Evolutionary conservation across 1,140 invertebrate species (phyloP).

Genomic region (Arctopsyche grandis): DNA sequence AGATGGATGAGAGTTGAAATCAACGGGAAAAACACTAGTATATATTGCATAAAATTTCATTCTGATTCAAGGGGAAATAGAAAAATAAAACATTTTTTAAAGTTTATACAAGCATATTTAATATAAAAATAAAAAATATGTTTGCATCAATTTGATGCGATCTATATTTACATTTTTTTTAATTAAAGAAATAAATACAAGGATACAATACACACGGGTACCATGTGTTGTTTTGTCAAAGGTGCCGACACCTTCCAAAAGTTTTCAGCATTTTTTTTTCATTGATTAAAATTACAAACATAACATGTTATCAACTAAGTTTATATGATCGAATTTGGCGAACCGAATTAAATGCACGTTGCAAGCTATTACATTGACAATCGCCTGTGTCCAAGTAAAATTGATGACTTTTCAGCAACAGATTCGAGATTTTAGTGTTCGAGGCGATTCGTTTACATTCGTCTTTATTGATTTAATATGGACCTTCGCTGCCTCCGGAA

Average conservation of each 20-base stretch:
- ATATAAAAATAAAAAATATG: constrained; percentile 53
- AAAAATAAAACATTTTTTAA: neutral
- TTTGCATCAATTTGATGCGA: constrained; percentile 54
- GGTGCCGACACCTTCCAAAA: neutral
- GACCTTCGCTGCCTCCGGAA: constrained; percentile 48
- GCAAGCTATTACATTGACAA: neutral
- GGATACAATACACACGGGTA: neutral
- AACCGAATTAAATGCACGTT: constrained; percentile 7
- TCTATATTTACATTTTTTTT: constrained; percentile 37
- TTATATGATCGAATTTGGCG: neutral
- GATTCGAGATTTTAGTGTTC: neutral
- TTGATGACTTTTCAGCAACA: neutral
- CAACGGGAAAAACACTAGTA: too few species aligned
- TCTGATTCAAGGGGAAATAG: too few species aligned
- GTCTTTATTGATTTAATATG: constrained; percentile 38
- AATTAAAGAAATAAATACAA: constrained; percentile 18
- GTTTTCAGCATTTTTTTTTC: neutral
- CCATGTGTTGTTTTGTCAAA: neutral
- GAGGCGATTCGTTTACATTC: neutral
- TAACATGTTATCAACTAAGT: constrained; percentile 14
- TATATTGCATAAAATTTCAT: too few species aligned
- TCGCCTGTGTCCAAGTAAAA: neutral
- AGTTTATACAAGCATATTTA: constrained; percentile 50
- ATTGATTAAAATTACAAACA: neutral
- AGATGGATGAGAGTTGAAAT: too few species aligned